Base-by-base conservation (phyloP, 2,888 invertebrate genomes). In the Cryptocephalus primarius region DNA sequence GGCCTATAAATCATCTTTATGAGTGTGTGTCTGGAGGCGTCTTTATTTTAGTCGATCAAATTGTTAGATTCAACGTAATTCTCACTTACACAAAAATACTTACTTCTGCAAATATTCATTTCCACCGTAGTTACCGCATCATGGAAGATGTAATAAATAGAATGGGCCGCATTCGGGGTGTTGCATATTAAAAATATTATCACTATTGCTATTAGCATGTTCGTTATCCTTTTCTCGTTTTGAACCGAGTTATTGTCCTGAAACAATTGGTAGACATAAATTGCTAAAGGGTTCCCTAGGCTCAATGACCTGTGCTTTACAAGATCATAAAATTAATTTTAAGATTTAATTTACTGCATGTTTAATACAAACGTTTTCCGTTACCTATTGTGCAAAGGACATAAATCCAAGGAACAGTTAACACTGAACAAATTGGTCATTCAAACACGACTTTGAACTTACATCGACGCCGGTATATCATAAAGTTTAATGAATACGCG, bases 161-260 rank as follows among this genome's bases (percentile, higher is more conserved):
- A 63, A 48, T 75, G 68, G 8, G 74, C 71, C 0, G 84, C 82
- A 57, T 80, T 79, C 0, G 86, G 86, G 42, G 80, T 72, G 65
- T 87, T 86, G 58, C 86, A 87, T 8, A 86, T 61, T 38, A 86
- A 73, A 65, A 87, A 87, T 46, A 86, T 74, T 39, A 86, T 73
- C 8, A 88, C 85, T 11, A 88, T 85, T 1, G 80, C 79, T 46
- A 87, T 85, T 36, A 88, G 69, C 63, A 85, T 85, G 36, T 85
- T 74, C 2, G 88, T 88, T 51, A 88, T 85, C 53, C 83, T 76
- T 62, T 83, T 82, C 62, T 83, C 82, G 60, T 82, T 81, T 4
- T 74, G 71, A 44, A 78, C 73, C 8, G 73, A 68, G 31, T 68
- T 63, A 1, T 60, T 63, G 47, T 53, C 74, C 62, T 70, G 67